Base-by-base conservation (phyloP, 2,888 invertebrate genomes). In the Thyatira batis region DNA sequence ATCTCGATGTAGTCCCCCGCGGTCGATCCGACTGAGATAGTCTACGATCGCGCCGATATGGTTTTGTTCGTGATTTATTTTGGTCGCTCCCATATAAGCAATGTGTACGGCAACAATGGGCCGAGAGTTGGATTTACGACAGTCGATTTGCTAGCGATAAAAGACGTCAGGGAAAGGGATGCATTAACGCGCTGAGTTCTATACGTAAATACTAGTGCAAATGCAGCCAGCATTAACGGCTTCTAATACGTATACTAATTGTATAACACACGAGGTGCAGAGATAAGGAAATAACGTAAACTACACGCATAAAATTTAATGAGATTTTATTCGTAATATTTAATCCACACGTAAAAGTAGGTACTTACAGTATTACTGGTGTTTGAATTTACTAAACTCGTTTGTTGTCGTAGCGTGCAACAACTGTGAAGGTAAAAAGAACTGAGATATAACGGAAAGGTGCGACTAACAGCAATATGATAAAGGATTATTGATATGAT, bases 51-150 rank as follows among this genome's bases (percentile, higher is more conserved):
- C 73, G 76, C 88, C 85, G 90, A 90, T 91, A 90, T 89, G 89
- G 89, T 84, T 83, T 78, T 77, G 82, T 78, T 89, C 89, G 90
- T 90, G 91, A 91, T 92, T 91, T 91, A 91, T 91, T 89, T 89
- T 80, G 82, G 87, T 79, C 86, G 84, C 85, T 82, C 76, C 90
- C 92, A 87, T 90, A 90, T 90, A 90, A 89, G 90, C 80, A 76
- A 78, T 69, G 80, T 82, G 80, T 83, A 83, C 80, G 67, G 82
- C 84, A 89, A 91, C 92, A 92, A 91, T 92, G 89, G 89, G 59
- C 74, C 73, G 73, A 67, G 71, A 75, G 77, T 78, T 80, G 76
- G 87, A 91, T 91, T 91, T 90, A 92, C 90, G 89, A 88, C 81
- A 81, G 69, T 82, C 86, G 92, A 90, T 91, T 89, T 85, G 78